phyloP scores from a whole-genome alignment of 1,140 invertebrate species.

The Dysdera silvatica region DNA sequence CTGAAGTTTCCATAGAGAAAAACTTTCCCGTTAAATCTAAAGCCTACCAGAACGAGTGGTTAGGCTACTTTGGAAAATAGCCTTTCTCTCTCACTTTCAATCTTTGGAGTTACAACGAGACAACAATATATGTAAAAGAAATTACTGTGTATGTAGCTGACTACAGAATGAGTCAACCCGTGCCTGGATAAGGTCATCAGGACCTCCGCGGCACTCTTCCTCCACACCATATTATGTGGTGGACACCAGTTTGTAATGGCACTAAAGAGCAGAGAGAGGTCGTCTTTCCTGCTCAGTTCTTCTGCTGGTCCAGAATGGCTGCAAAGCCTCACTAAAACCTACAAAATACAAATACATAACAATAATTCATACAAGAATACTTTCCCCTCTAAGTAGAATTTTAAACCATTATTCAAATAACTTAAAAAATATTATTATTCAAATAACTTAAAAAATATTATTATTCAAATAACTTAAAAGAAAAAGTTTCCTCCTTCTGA shows the following conservation, averaged over 20 bases:
- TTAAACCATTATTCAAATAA: too few species aligned
- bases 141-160: conserved; percentile 95
- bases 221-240: conserved; percentile 85
- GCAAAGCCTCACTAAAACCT: conserved; percentile 88
- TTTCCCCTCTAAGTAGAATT: too few species aligned
- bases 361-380: too few species aligned
- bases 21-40: neutral
- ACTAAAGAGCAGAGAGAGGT: conserved; percentile 88
- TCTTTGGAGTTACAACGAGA: too few species aligned
- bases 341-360: too few species aligned
- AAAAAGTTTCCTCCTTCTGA: too few species aligned
- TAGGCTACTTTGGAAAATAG: too few species aligned
- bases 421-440: too few species aligned
- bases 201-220: conserved; percentile 92
- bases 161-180: conserved; percentile 81
- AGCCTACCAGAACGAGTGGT: too few species aligned
- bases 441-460: too few species aligned
- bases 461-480: too few species aligned
- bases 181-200: conserved; percentile 90
- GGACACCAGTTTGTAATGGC: conserved; percentile 93
- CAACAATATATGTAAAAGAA: conserved; percentile 33
- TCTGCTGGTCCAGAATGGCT: conserved; percentile 87
- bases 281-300: conserved; percentile 92
- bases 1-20: neutral
- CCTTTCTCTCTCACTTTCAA: too few species aligned